These are phyloP conservation scores for Poecilia gillii DNA, from an alignment of 2,797 vertebrate species.

Conservation along the genomic window DNA sequence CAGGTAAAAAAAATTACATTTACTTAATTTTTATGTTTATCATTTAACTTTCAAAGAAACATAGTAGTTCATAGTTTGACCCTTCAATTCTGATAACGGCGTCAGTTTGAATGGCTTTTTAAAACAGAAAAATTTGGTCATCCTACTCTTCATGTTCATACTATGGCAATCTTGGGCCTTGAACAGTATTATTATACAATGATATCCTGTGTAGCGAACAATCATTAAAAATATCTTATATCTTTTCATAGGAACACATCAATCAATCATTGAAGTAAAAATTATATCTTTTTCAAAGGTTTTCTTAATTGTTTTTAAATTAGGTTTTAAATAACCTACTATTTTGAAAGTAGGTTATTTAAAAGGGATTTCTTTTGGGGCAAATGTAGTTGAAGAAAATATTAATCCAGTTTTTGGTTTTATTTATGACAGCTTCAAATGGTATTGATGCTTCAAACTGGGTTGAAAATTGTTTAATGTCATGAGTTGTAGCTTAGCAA, in stretches of 20 bases:
- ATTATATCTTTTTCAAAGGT: not conserved
- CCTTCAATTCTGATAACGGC: not conserved
- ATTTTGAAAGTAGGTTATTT: not conserved
- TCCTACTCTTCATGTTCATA: not conserved
- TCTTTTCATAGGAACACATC: not conserved
- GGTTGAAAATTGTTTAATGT: not conserved
- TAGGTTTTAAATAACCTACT: not conserved
- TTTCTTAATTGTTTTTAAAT: not conserved
- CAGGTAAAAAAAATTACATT: conserved; percentile 6
- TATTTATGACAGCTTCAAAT: not conserved
- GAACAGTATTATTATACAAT: not conserved
- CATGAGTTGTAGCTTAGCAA: not conserved
- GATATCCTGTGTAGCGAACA: not conserved
- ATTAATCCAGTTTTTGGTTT: not conserved
- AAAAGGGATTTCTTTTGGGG: not conserved
- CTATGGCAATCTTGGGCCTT: not conserved
- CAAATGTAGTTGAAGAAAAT: not conserved
- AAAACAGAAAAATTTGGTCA: not conserved
- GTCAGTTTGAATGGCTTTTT: not conserved
- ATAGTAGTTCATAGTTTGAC: not conserved
- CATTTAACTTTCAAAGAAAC: not conserved
- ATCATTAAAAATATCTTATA: not conserved
- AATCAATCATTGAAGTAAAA: not conserved
- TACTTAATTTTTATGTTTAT: not conserved
- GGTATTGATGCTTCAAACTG: not conserved